phyloP scores from a whole-genome alignment of 2,888 invertebrate genomes.

The Drosophila cognata region DNA sequence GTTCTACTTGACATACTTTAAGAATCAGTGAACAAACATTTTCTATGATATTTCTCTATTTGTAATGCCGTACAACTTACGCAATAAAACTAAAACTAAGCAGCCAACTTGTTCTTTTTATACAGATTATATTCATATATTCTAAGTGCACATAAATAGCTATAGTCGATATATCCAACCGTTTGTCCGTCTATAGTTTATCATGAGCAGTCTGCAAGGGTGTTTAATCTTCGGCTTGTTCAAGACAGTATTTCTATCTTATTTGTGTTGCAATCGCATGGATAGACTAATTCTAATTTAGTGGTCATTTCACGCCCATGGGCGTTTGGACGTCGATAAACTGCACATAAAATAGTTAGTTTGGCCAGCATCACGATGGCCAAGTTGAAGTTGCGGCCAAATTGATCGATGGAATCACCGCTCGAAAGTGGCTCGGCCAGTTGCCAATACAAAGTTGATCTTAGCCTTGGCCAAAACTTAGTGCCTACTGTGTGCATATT shows the following conservation, averaged over 20 bases:
- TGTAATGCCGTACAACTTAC: conserved; percentile 2
- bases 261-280: conserved; percentile 12
- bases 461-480: conserved; percentile 2
- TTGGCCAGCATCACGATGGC: conserved; percentile 41
- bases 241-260: background rate
- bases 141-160: background rate
- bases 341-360: conserved; percentile 52
- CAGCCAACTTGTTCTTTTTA: background rate
- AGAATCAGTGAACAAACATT: background rate
- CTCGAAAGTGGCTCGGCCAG: conserved; percentile 51
- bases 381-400: conserved; percentile 15
- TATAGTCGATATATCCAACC: too few species aligned
- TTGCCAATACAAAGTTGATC: conserved; percentile 32
- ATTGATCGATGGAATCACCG: conserved; percentile 70
- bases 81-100: background rate
- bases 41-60: background rate
- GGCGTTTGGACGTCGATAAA: conserved; percentile 63
- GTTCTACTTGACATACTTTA: background rate
- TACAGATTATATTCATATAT: background rate
- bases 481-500: conserved; percentile 22
- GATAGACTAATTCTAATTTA: conserved; percentile 59
- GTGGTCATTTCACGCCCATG: conserved; percentile 44
- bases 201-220: conserved; percentile 4
- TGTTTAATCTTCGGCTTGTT: background rate
- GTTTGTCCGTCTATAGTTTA: background rate